phyloP scores from a whole-genome alignment of 2,888 invertebrate species.

The Chrysolina haemoptera region DNA sequence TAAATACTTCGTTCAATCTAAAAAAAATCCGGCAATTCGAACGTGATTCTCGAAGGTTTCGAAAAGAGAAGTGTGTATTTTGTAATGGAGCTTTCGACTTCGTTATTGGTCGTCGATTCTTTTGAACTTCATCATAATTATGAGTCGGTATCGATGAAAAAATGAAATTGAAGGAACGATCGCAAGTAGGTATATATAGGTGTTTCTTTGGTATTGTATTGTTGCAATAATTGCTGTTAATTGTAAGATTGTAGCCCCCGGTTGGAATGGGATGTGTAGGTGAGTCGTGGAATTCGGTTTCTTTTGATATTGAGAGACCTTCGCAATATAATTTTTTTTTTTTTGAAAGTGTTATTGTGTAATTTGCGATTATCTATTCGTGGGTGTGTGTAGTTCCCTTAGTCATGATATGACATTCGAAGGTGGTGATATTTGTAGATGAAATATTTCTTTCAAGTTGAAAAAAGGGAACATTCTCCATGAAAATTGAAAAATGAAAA shows the following conservation, averaged over 20 bases:
- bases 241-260: conserved; percentile 6
- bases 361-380: conserved; percentile 2
- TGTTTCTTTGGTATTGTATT: conserved; percentile 18
- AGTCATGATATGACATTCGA: not conserved
- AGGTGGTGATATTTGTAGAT: not conserved
- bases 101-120: conserved; percentile 21
- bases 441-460: too few relatives aligned
- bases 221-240: conserved; percentile 10
- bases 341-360: conserved; percentile 6
- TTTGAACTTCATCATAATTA: conserved; percentile 12
- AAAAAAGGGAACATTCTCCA: too few relatives aligned
- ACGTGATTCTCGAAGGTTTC: conserved; percentile 35
- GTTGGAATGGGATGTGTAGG: conserved; percentile 18
- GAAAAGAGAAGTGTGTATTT: conserved; percentile 26
- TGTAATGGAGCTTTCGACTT: conserved; percentile 20
- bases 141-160: conserved; percentile 10
- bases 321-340: not conserved
- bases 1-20: conserved; percentile 8
- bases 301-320: conserved; percentile 14
- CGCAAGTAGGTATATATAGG: conserved; percentile 6
- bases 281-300: conserved; percentile 17
- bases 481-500: too few relatives aligned
- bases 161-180: conserved; percentile 8
- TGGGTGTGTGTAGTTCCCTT: not conserved
- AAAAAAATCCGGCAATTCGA: conserved; percentile 30